Evolutionary conservation across 64 coral and sea anemone species (phyloP), one percentile per base, ranked within the genome.

Genomic region (Montipora capricornis): DNA sequence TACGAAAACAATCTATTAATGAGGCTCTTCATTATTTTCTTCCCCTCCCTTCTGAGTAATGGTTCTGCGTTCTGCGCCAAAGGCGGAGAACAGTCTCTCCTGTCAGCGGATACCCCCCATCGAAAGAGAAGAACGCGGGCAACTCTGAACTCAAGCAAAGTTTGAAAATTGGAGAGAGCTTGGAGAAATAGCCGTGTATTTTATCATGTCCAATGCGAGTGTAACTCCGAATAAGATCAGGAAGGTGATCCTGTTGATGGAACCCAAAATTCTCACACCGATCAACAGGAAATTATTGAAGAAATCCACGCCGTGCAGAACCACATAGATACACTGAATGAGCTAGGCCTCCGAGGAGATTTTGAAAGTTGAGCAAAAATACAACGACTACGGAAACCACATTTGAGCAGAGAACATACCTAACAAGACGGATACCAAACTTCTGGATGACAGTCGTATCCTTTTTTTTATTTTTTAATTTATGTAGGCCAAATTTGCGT

Each of bases 401-500:
- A 99, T 68, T 96, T 99, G 92, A 96, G 75, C 89, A 94, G 80
- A 93, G 98, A 87, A 99, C 98, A 73, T 80, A 94, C 37, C 91
- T 99, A 47, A 99, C 96, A 59, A 94, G 74, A 49, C 96, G 89
- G 83, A 96, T 99, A 81, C 95, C 98, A 48, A 89, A 99, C 82
- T 99, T 99, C 76, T 99, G 98, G 98, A 82, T 99, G 76, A 99
- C 95, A 48, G 95, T 96, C 55, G 98, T 99, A 99, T 99, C 98
- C 98, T 99, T 99, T 84, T 26, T 81, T 60, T 59, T 48, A 60
- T 49, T 78, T 89, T 12, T 14, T 37, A 2, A 10, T 79, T 49
- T 64, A 29, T 64, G 81, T 48, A 78, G 75, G 80, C 52, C 50
- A 61, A 20, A 84, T 15, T 50, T 59, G 19, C 19, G 81, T 50